phyloP scores from a whole-genome alignment of 1,140 invertebrate genomes.

The Drosophila mojavensis region DNA sequence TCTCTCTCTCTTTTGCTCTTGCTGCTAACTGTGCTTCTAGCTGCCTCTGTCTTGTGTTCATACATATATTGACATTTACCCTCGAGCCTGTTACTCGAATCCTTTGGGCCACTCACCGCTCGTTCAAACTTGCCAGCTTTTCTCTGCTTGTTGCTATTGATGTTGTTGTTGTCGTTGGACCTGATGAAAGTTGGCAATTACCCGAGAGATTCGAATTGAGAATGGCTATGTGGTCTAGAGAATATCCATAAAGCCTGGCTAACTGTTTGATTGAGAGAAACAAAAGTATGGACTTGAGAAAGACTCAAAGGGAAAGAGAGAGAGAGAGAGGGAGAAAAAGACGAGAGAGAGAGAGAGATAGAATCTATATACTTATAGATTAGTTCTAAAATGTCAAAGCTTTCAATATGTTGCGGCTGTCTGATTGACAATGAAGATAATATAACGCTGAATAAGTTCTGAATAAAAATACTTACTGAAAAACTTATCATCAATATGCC shows the following conservation, averaged over 20 bases:
- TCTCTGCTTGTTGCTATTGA: constrained; percentile 12
- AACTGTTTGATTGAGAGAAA: constrained; percentile 11
- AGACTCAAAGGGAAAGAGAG: not conserved
- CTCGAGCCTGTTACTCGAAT: constrained; percentile 42
- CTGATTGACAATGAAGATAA: too few relatives aligned
- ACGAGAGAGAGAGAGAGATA: too few relatives aligned
- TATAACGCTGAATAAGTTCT: too few relatives aligned
- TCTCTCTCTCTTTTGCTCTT: constrained; percentile 7
- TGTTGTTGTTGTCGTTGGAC: constrained; percentile 26
- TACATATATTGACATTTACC: constrained; percentile 48
- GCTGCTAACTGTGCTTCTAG: not conserved
- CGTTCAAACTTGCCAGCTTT: constrained; percentile 66
- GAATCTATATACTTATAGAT: too few relatives aligned
- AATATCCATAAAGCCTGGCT: constrained; percentile 12
- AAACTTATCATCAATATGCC: too few relatives aligned
- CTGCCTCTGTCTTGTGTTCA: constrained; percentile 14
- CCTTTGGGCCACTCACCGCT: constrained; percentile 59
- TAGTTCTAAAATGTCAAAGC: too few relatives aligned
- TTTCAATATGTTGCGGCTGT: too few relatives aligned
- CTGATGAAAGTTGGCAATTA: constrained; percentile 38
- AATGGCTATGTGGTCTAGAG: constrained; percentile 9
- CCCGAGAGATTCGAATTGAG: constrained; percentile 29
- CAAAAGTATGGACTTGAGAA: not conserved
- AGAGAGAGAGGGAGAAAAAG: not conserved
- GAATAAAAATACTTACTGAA: too few relatives aligned